Evolutionary conservation across 2,888 invertebrate genomes (phyloP).

Genomic region (Salticus scenicus): DNA sequence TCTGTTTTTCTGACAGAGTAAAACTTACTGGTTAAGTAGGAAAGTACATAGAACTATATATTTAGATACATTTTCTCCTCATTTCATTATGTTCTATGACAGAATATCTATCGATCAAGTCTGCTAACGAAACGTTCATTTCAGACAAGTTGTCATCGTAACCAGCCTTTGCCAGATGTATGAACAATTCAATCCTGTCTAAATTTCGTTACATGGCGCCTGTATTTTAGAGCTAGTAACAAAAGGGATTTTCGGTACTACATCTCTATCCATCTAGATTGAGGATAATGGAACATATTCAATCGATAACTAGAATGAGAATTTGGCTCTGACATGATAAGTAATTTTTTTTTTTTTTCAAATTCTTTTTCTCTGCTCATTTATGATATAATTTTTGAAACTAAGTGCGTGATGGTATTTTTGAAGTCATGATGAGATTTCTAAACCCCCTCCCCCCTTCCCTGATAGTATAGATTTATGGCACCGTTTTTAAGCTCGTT

Average conservation of each 20-base stretch:
- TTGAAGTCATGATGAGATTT: too few relatives aligned
- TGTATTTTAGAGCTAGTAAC: not conserved
- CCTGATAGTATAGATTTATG: too few relatives aligned
- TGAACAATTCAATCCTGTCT: not conserved
- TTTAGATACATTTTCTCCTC: not conserved
- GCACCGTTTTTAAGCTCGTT: too few relatives aligned
- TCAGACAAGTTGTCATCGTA: not conserved
- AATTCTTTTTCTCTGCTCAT: not conserved
- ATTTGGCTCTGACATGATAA: slow-evolving; percentile 1
- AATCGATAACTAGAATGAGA: slow-evolving; percentile 38
- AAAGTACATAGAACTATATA: too few relatives aligned
- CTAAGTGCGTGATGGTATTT: not conserved
- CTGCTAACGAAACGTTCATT: not conserved
- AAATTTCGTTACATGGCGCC: slow-evolving; percentile 3
- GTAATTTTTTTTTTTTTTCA: slow-evolving; percentile 3
- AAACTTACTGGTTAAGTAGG: too few relatives aligned
- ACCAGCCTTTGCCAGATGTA: not conserved
- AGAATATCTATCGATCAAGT: slow-evolving; percentile 20
- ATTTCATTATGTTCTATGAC: not conserved
- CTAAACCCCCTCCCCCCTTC: not conserved
- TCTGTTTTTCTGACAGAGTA: too few relatives aligned
- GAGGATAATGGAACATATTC: slow-evolving; percentile 44
- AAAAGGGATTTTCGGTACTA: not conserved
- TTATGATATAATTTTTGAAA: slow-evolving; percentile 5
- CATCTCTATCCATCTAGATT: slow-evolving; percentile 16